Evolutionary conservation across 2,888 invertebrate genomes (phyloP).

Genomic region (Sphinx pinastri): DNA sequence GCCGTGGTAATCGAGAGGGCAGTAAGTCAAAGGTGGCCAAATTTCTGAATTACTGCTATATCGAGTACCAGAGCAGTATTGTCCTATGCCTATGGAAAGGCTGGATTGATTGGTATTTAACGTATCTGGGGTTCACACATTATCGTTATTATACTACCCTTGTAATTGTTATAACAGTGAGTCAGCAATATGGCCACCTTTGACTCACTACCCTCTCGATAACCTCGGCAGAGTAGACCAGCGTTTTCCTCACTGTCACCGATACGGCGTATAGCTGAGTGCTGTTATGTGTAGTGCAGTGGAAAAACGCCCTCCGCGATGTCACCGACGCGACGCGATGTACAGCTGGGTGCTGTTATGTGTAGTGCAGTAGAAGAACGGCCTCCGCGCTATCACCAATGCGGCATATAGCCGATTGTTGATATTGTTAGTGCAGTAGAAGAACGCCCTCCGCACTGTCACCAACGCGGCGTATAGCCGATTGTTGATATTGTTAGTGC

Average conservation of each 20-base stretch:
- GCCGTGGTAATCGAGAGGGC: too few species aligned
- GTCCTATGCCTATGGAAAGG: too few species aligned
- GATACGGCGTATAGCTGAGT: neutral
- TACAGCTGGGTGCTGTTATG: neutral
- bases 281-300: neutral
- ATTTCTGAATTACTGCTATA: too few species aligned
- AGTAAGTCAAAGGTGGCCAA: too few species aligned
- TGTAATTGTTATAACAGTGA: too few species aligned
- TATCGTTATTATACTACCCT: too few species aligned
- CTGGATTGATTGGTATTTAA: too few species aligned
- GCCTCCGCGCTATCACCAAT: neutral
- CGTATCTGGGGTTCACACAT: too few species aligned
- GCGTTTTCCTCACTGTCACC: neutral
- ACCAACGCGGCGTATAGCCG: neutral
- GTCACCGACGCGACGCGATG: neutral
- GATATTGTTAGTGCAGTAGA: neutral
- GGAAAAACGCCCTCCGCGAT: neutral
- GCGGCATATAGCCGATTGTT: neutral
- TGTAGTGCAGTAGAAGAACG: neutral
- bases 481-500: neutral
- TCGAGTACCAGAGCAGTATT: too few species aligned
- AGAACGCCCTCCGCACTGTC: neutral
- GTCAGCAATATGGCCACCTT: too few species aligned
- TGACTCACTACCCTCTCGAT: too few species aligned
- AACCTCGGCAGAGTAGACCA: neutral